Evolutionary conservation across 2,888 invertebrate species (phyloP), one percentile per base, ranked within the genome.

Genomic region (Hydroisotoma schaefferi): DNA sequence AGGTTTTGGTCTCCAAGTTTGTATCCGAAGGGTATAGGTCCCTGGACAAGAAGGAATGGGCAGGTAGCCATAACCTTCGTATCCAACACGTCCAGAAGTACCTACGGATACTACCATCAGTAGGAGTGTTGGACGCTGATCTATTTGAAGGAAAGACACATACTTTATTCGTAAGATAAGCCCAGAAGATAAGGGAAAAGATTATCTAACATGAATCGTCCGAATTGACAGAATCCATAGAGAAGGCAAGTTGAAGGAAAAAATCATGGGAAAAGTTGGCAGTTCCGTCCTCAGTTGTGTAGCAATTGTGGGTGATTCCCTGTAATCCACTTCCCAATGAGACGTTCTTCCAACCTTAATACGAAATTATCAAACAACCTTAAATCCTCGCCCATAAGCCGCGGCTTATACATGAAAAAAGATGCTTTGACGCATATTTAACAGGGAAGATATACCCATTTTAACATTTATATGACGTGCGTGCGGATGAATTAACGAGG

Each of bases 211-310:
- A 40, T 40, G 40, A 18, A 40, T 40, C 40, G 5, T 40, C 40
- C 5, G 15, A 4, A 40, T 40, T 15, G 2, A 66, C 12, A n/a
- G 57, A 52, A 37, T 70, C 70, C 59, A 67, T 51, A 1, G 68
- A 67, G 20, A 67, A 67, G 2, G 57, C 56, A 1, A 72, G 44
- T 18, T 68, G 68, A 18, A 61, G 63, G n/a, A 60, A 70, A 56
- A 72, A 68, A 38, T 63, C 60, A 44, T 68, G 66, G 1, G 72
- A 69, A 54, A 72, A 72, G 40, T 72, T 65, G 15, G 63, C 65
- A 0, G 64, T 38, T 10, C 61, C 57, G 6, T 67, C 56, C 4
- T 56, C 12, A 15, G 64, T 59, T 1, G 64, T 59, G 49, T 59
- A 69, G 25, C 67, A 63, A 15, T 64, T 61, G 23, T 69, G 69